Evolutionary conservation across 2,888 invertebrate species (phyloP).

Genomic region (Euplagia quadripunctaria): DNA sequence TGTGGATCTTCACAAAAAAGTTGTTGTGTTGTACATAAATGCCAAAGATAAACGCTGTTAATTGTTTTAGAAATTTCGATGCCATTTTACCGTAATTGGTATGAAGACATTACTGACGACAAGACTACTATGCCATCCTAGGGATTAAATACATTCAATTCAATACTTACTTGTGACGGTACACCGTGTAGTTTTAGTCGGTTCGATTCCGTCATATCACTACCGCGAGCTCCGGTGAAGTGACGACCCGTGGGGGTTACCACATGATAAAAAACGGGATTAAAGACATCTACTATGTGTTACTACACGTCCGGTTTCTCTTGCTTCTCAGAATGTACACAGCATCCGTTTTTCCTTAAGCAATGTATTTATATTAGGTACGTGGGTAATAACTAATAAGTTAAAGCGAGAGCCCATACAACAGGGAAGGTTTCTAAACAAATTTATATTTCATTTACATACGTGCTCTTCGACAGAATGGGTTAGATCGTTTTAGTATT

Average conservation of each 20-base stretch:
- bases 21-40: background rate
- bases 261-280: too few species aligned
- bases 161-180: too few species aligned
- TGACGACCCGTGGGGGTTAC: too few species aligned
- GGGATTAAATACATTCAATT: too few species aligned
- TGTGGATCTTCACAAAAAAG: background rate
- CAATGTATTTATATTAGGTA: conserved; percentile 8
- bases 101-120: background rate
- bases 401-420: conserved; percentile 25
- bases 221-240: too few species aligned
- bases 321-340: conserved; percentile 2
- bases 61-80: background rate
- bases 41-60: background rate
- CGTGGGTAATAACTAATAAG: conserved; percentile 15
- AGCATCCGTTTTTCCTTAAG: background rate
- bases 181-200: too few species aligned
- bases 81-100: background rate
- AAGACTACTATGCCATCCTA: background rate
- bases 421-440: conserved; percentile 39
- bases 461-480: conserved; percentile 38
- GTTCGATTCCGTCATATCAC: too few species aligned
- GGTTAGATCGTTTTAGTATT: conserved; percentile 51
- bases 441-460: conserved; percentile 50
- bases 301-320: background rate
- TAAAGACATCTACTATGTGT: background rate